These are phyloP conservation scores for Amiota communis DNA, from an alignment of 2,888 invertebrate species.

Conservation along the genomic window DNA sequence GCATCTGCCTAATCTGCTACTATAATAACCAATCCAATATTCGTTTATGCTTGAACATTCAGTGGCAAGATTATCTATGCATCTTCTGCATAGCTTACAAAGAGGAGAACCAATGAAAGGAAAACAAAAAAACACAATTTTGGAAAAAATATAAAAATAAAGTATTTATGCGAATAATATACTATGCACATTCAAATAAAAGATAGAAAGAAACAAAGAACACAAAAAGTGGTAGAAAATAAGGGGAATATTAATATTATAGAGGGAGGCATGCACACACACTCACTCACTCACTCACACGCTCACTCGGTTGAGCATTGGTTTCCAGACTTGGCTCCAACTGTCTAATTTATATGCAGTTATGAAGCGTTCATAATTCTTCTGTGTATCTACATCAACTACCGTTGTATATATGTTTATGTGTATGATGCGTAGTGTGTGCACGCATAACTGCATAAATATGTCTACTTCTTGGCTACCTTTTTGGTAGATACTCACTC, in stretches of 20 bases:
- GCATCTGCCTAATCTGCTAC: neutral
- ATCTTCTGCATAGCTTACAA: neutral
- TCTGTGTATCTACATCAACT: neutral
- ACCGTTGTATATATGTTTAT: neutral
- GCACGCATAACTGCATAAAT: slow-evolving; percentile 33
- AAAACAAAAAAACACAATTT: neutral
- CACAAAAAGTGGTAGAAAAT: neutral
- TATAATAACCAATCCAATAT: neutral
- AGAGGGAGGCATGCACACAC: slow-evolving; percentile 14
- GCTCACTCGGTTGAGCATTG: slow-evolving; percentile 24
- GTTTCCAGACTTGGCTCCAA: slow-evolving; percentile 37
- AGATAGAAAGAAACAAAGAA: neutral
- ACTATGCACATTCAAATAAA: neutral
- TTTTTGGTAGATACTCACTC: neutral
- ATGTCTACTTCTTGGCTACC: slow-evolving; percentile 11
- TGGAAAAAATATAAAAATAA: neutral
- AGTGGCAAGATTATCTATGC: slow-evolving; percentile 12
- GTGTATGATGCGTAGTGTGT: slow-evolving; percentile 13
- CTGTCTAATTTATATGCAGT: slow-evolving; percentile 58
- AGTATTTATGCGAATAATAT: slow-evolving; percentile 25
- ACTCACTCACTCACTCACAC: slow-evolving; percentile 26
- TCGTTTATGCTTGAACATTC: slow-evolving; percentile 7
- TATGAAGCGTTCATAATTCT: slow-evolving; percentile 56
- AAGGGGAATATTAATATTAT: neutral
- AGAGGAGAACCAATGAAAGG: too few species aligned